A percentile compares a stretch with the other conserved stretches of the same genome.
These are phyloP conservation scores for Bovichtus diacanthus DNA, from an alignment of 2,797 vertebrate genomes.

Conservation along the genomic window DNA sequence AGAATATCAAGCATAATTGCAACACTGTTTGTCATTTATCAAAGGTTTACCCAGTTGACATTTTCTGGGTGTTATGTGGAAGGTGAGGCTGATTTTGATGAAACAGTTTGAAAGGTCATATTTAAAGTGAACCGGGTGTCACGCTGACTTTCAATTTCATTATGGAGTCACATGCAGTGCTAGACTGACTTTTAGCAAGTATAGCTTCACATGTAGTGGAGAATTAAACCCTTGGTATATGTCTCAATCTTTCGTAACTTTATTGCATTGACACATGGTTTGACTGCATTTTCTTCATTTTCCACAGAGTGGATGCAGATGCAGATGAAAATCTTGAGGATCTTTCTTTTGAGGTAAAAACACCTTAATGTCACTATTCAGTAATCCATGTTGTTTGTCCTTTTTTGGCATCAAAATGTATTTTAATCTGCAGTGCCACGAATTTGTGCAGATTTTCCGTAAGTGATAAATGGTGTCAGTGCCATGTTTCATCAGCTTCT, in stretches of 20 bases:
- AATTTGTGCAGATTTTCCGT: background rate
- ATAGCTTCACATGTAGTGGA: background rate
- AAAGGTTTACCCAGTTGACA: conserved; percentile 58
- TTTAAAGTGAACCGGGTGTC: conserved; percentile 14
- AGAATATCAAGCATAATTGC: conserved; percentile 52
- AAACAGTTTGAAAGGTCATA: conserved; percentile 62
- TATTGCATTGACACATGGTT: conserved; percentile 10
- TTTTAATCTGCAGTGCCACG: conserved; percentile 2
- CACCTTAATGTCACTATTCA: background rate
- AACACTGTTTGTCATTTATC: conserved; percentile 55
- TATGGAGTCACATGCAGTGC: background rate
- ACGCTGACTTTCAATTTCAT: conserved; percentile 15
- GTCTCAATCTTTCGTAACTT: conserved; percentile 26
- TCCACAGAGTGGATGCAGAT: conserved; percentile 83
- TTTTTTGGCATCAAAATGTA: background rate
- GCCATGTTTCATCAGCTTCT: background rate
- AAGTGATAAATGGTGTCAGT: background rate
- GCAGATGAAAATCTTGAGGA: conserved; percentile 82
- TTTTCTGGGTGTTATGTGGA: conserved; percentile 54
- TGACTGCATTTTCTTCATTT: conserved; percentile 30
- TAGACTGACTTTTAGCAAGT: conserved; percentile 7
- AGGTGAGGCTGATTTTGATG: conserved; percentile 57
- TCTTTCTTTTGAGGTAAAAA: conserved; percentile 80
- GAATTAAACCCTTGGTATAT: conserved; percentile 2
- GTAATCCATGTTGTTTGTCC: conserved; percentile 9